Evolutionary conservation across 2,888 invertebrate species (phyloP).

Genomic region (Pristionchus exspectatus): DNA sequence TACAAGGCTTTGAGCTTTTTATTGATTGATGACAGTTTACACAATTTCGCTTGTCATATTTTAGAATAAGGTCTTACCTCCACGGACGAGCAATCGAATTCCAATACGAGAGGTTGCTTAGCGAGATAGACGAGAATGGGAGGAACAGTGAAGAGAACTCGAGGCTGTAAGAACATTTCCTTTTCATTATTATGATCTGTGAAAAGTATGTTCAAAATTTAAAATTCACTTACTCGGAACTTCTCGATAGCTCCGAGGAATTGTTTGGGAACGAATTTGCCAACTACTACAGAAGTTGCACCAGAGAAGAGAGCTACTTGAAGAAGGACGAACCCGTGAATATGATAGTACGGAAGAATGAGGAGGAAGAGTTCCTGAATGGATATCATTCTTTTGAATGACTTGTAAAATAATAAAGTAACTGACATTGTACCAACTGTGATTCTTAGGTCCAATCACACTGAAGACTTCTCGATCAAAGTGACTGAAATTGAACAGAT

Average conservation of each 20-base stretch:
- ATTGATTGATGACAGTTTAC: too few relatives aligned
- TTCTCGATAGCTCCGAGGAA: constrained; percentile 69
- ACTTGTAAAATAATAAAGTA: background rate
- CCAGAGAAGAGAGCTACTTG: constrained; percentile 64
- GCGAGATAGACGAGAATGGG: constrained; percentile 88
- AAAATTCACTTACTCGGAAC: constrained; percentile 61
- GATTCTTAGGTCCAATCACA: constrained; percentile 62
- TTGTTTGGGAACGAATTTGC: constrained; percentile 71
- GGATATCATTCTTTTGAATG: background rate
- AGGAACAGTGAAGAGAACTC: constrained; percentile 86
- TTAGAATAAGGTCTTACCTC: too few relatives aligned
- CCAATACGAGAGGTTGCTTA: constrained; percentile 84
- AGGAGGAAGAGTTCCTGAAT: constrained; percentile 45
- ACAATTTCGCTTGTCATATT: too few relatives aligned
- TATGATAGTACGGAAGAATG: constrained; percentile 76
- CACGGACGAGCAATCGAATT: constrained; percentile 87
- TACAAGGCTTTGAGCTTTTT: too few relatives aligned
- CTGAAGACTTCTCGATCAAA: background rate
- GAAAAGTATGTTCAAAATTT: background rate
- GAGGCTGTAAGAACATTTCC: constrained; percentile 82
- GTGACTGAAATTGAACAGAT: background rate
- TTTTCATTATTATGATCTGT: background rate
- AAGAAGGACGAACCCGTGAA: constrained; percentile 72
- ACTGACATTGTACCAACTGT: constrained; percentile 76
- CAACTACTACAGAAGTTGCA: constrained; percentile 58